These are phyloP conservation scores for Coenobita brevimanus DNA, from an alignment of 1,140 invertebrate genomes.

Conservation along the genomic window DNA sequence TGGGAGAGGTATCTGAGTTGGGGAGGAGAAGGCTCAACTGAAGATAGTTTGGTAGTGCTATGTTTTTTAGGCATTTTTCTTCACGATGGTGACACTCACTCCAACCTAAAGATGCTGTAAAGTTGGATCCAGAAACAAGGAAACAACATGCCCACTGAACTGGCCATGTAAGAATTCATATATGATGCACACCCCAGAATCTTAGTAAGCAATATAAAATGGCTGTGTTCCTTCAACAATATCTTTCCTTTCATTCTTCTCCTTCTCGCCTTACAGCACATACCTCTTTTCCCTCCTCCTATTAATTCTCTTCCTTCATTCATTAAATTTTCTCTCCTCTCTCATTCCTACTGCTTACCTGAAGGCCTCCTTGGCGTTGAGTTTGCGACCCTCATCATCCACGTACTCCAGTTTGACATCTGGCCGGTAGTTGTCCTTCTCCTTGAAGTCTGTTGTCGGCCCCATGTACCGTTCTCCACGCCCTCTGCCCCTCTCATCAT, in stretches of 20 bases:
- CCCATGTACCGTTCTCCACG: constrained; percentile 84
- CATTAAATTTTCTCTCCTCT: no score
- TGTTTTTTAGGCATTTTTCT: no score
- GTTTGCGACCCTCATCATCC: constrained; percentile 92
- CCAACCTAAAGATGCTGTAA: not conserved
- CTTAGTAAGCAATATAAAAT: no score
- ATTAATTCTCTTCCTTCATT: no score
- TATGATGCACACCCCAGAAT: no score
- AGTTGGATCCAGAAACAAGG: not conserved
- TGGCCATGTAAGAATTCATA: no score
- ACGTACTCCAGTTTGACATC: constrained; percentile 98
- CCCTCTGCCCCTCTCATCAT: constrained; percentile 82
- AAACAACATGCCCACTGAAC: not conserved
- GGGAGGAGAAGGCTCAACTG: not conserved
- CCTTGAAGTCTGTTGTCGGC: constrained; percentile 93
- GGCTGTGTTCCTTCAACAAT: no score
- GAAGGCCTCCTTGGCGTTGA: constrained; percentile 98
- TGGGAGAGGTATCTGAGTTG: constrained; percentile 87
- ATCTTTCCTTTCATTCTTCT: no score
- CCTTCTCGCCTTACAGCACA: no score
- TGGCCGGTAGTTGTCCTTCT: constrained; percentile 94
- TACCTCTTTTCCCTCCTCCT: no score
- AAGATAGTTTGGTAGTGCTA: no score
- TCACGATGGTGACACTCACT: no score
- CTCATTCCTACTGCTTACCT: constrained; percentile 70